Percentiles rank a stretch among this genome's conserved stretches.
Evolutionary conservation across 2,113 vertebrate species (phyloP).

Genomic region (Sigmodon hispidus): DNA sequence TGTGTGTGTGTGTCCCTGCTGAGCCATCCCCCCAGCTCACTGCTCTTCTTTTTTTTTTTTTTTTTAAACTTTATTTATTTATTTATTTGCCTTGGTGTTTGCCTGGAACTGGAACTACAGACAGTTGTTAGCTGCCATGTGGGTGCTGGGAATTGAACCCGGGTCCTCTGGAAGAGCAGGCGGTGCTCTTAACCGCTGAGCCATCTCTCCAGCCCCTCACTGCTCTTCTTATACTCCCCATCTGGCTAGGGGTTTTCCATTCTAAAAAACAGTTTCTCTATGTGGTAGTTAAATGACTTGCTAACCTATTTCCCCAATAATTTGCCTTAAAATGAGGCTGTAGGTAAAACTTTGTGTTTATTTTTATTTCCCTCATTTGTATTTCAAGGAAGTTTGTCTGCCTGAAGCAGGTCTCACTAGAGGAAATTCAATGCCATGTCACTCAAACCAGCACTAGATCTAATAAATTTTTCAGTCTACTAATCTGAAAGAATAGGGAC

Average conservation of each 20-base stretch:
- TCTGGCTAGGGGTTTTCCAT: not conserved
- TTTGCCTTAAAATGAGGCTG: not conserved
- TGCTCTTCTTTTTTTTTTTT: no score
- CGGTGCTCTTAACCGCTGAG: no score
- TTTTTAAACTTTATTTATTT: no score
- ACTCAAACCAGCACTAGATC: constrained; percentile 2
- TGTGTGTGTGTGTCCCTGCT: not conserved
- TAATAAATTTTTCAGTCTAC: not conserved
- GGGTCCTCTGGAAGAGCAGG: no score
- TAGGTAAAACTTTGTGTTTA: constrained; percentile 8
- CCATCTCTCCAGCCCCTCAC: not conserved
- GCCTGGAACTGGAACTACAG: no score
- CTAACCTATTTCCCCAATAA: constrained; percentile 32
- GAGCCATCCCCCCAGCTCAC: no score
- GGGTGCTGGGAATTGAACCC: no score
- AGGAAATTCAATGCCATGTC: not conserved
- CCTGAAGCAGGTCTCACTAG: not conserved
- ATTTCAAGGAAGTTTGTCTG: not conserved
- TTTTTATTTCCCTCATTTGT: constrained; percentile 1
- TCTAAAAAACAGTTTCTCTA: constrained; percentile 34
- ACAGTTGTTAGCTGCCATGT: not conserved
- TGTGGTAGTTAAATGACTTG: not conserved
- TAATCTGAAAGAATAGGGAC: constrained; percentile 23
- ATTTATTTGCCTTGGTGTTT: no score
- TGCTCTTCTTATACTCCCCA: not conserved